Conservation (phyloP, 2,888 invertebrate species). For the Monoplex corrugatus region DNA sequence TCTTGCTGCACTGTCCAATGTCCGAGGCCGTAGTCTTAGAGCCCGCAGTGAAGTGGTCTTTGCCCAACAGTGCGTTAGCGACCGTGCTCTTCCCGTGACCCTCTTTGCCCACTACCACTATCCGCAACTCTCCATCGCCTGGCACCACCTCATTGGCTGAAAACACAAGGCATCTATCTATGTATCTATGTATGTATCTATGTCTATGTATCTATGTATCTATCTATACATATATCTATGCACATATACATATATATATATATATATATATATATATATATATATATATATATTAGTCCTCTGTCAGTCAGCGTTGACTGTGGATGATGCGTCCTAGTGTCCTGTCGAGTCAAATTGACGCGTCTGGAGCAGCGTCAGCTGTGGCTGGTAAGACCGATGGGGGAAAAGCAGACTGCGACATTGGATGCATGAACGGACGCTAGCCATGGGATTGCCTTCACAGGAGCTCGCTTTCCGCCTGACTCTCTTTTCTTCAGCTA, state of each 20-base stretch:
- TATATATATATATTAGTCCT: neutral
- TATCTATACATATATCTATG: neutral
- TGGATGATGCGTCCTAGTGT: neutral
- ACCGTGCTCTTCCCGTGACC: slow-evolving; percentile 30
- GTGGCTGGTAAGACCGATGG: too few relatives aligned
- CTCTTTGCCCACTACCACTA: neutral
- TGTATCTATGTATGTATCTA: too few relatives aligned
- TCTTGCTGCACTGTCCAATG: neutral
- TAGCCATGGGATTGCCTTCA: too few relatives aligned
- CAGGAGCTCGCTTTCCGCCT: too few relatives aligned
- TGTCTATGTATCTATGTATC: neutral
- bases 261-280: neutral
- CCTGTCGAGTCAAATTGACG: too few relatives aligned
- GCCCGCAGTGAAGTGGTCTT: neutral
- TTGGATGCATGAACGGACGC: too few relatives aligned
- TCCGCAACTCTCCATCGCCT: neutral
- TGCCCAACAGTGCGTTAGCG: slow-evolving; percentile 6
- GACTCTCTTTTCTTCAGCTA: too few relatives aligned
- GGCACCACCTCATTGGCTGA: neutral
- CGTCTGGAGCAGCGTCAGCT: too few relatives aligned
- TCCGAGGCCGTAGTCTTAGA: neutral
- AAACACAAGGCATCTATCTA: neutral
- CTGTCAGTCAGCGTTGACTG: neutral
- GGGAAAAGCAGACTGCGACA: too few relatives aligned
- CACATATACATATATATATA: too few relatives aligned